Percentiles rank a stretch among this genome's conserved stretches.
These are phyloP conservation scores for Philypnodon macrostomus DNA, from an alignment of 2,797 vertebrate species.

Conservation along the genomic window DNA sequence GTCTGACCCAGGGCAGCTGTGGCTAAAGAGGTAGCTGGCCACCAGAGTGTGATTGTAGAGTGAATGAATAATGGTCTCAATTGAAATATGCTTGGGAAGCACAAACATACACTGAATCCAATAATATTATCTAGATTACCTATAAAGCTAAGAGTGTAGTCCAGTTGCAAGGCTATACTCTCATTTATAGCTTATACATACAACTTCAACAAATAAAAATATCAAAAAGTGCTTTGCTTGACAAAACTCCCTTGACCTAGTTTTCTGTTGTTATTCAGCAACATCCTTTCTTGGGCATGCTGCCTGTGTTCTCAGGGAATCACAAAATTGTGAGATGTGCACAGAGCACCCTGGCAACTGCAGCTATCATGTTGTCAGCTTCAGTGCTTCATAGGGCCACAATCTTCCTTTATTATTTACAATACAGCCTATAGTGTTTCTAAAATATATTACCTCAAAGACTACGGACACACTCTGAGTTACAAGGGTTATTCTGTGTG, in stretches of 20 bases:
- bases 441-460: slow-evolving; percentile 14
- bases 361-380: slow-evolving; percentile 40
- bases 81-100: too few species aligned
- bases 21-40: too few species aligned
- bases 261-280: slow-evolving; percentile 32
- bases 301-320: slow-evolving; percentile 26
- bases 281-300: slow-evolving; percentile 10
- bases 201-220: neutral
- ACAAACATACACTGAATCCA: too few species aligned
- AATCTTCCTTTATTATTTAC: slow-evolving; percentile 61
- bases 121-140: too few species aligned
- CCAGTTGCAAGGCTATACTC: too few species aligned
- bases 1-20: too few species aligned
- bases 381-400: slow-evolving; percentile 49
- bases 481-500: slow-evolving; percentile 1
- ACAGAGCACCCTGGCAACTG: slow-evolving; percentile 48
- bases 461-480: slow-evolving; percentile 4
- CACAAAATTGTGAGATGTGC: slow-evolving; percentile 44
- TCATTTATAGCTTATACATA: too few species aligned
- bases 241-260: neutral
- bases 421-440: slow-evolving; percentile 16
- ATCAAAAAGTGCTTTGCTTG: neutral
- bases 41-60: too few species aligned
- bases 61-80: too few species aligned
- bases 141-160: too few species aligned